Evolutionary conservation across 1,140 invertebrate genomes (phyloP), one percentile per base, ranked within the genome.

Genomic region (Aphaenogaster rudis): DNA sequence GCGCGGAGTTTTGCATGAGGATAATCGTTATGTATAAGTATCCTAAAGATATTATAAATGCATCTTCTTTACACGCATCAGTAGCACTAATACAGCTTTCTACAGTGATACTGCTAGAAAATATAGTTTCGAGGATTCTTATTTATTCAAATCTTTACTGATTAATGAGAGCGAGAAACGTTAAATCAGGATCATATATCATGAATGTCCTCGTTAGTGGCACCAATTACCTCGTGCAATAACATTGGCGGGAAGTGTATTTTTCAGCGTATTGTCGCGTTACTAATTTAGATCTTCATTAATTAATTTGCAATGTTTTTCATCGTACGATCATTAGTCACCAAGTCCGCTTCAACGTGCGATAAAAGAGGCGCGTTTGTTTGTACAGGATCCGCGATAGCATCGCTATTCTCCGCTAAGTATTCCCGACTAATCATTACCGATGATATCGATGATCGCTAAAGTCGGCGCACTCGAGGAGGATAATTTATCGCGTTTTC

Each of bases 401-500:
- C 57, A 61, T 76, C 52, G 69, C 42, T 74, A 74, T 74, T 74
- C 42, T 11, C 54, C 9, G 33, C 17, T 50, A 76, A 84, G 80
- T 28, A 63, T 39, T 50, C 28, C 17, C 54, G 69, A 84, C 54
- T 61, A 61, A 84, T 84, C 80, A 48, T 61, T 82, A n/a, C n/a
- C n/a, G 45, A 61, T 61, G 80, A 76, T 76, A 84, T 76, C 67
- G 67, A 61, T 59, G 69, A 82, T 82, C 54, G 45, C 80, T 84
- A 63, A 63, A 50, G 66, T 72, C 74, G 13, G 36, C 61, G 74
- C 36, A 15, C n/a, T n/a, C 48, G 8, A 8, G 42, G 33, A 3
- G 17, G 59, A 79, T 79, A 67, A 86, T 86, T 86, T 86, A 86
- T 86, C 39, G 50, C 50, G 48, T 45, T 66, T 50, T 79, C 63